phyloP scores from a whole-genome alignment of 2,888 invertebrate species.

The Rotaria sp. region DNA sequence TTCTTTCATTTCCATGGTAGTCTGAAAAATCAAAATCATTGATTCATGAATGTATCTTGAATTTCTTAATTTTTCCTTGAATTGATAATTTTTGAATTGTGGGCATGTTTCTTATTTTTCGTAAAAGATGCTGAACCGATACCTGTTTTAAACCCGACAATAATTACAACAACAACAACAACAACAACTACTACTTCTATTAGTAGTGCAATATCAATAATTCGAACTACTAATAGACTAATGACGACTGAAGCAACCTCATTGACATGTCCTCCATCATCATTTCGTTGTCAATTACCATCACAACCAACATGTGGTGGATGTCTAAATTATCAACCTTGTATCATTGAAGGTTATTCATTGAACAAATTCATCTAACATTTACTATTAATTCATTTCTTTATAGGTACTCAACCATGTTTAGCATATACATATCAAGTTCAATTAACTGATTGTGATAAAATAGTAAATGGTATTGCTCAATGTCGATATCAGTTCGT shows the following conservation, averaged over 20 bases:
- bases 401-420: not conserved
- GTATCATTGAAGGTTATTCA: not conserved
- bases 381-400: not conserved
- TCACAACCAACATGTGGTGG: constrained; percentile 16
- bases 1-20: no score
- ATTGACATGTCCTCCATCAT: not conserved
- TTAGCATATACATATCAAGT: not conserved
- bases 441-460: not conserved
- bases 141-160: not conserved
- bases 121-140: not conserved
- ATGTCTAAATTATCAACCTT: not conserved
- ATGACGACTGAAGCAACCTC: not conserved
- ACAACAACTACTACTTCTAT: not conserved
- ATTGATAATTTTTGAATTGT: no score
- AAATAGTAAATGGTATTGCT: not conserved
- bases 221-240: not conserved
- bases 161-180: not conserved
- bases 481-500: constrained; percentile 4
- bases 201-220: not conserved
- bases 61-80: no score
- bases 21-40: no score
- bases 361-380: not conserved
- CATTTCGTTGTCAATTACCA: not conserved
- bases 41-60: no score
- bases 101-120: not conserved